These are phyloP conservation scores for Felis catus DNA, from an alignment of 2,113 vertebrate genomes.

Conservation along the genomic window F.catus_Fca126_mat1.0 CM031411.1:35893501-35894000, in stretches of 20 bases:
- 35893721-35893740: background rate
- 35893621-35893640: too few species aligned
- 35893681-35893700: background rate
- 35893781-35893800: background rate
- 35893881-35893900: background rate
- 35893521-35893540: too few species aligned
- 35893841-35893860: background rate
- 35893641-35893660: too few species aligned
- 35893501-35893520: too few species aligned
- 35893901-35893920: background rate
- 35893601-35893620: too few species aligned
- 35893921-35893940: background rate
- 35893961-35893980: background rate
- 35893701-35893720: constrained; percentile 35
- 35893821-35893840: background rate
- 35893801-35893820: background rate
- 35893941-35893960: background rate
- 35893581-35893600: too few species aligned
- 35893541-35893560: too few species aligned
- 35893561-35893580: too few species aligned
- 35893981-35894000: background rate
- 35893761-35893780: background rate
- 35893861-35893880: constrained; percentile 12
- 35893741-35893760: background rate
- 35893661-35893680: background rate